Percentiles rank a stretch among this genome's conserved stretches.
These are phyloP conservation scores for Indicator maculatus DNA, from an alignment of 2,113 vertebrate genomes.

Conservation along the genomic window DNA sequence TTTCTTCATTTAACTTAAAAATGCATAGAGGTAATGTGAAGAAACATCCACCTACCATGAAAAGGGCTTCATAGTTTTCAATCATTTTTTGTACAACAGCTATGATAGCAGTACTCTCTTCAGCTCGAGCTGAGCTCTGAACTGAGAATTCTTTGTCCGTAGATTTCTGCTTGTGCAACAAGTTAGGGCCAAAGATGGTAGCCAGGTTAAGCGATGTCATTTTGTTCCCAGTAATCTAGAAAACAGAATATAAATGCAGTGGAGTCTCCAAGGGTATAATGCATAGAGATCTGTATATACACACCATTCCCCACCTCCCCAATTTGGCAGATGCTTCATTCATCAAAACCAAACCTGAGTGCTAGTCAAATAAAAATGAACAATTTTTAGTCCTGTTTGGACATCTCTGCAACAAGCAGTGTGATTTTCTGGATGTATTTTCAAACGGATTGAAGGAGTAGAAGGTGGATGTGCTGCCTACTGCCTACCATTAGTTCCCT, in stretches of 20 bases:
- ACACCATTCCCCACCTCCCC: fast-evolving
- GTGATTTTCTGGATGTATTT: background rate
- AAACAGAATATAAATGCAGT: conserved; percentile 23
- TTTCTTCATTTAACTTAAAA: background rate
- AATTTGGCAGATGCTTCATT: background rate
- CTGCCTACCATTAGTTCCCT: background rate
- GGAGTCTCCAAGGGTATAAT: background rate
- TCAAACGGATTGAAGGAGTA: background rate
- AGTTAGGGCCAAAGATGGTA: conserved; percentile 96
- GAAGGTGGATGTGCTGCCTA: background rate
- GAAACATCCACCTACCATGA: conserved; percentile 83
- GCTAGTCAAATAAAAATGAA: background rate
- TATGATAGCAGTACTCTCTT: conserved; percentile 93
- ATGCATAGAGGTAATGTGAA: background rate
- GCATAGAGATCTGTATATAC: background rate
- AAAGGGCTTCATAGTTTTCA: conserved; percentile 84
- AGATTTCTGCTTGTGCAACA: conserved; percentile 94
- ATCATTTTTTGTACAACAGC: conserved; percentile 93
- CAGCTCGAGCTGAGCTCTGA: conserved; percentile 92
- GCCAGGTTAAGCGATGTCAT: conserved; percentile 97
- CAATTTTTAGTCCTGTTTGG: background rate
- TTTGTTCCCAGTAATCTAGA: conserved; percentile 93
- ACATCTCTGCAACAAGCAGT: background rate
- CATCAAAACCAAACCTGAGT: background rate
- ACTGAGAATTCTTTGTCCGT: conserved; percentile 96